Percentiles rank a stretch among this genome's conserved stretches.
phyloP scores from a whole-genome alignment of 2,797 vertebrate species.

The Malurus leucopterus region DNA sequence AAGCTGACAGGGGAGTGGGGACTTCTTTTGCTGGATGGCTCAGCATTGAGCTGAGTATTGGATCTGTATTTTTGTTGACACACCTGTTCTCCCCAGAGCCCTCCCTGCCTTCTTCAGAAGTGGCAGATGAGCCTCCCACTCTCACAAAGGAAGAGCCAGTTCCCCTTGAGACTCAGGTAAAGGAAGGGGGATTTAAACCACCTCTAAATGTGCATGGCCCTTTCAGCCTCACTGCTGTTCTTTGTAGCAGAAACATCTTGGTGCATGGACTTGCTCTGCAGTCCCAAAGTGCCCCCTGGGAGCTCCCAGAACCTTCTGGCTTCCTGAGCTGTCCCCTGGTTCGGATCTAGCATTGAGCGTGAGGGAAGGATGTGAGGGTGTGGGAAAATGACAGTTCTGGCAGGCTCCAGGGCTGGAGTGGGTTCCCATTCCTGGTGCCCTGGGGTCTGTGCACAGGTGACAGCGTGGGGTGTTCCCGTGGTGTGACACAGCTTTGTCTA shows the following conservation, averaged over 20 bases:
- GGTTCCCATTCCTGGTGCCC: not conserved
- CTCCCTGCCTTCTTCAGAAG: conserved; percentile 82
- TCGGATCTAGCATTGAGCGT: not conserved
- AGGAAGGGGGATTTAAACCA: not conserved
- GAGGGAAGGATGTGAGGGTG: not conserved
- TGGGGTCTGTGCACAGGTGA: not conserved
- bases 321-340: not conserved
- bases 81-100: conserved; percentile 71
- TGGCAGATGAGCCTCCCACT: conserved; percentile 94
- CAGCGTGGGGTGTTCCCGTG: fast-evolving
- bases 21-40: not conserved
- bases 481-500: not conserved
- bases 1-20: not conserved
- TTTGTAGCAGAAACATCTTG: not conserved
- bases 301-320: not conserved
- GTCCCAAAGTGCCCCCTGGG: not conserved
- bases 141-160: conserved; percentile 95
- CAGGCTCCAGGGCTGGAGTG: not conserved
- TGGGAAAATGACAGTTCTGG: fast-evolving
- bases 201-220: fast-evolving
- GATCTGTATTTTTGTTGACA: not conserved
- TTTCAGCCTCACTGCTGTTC: not conserved
- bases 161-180: conserved; percentile 78
- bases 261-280: not conserved
- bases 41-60: not conserved